Evolutionary conservation across 2,888 invertebrate genomes (phyloP).

Genomic region (Drosophila merina): DNA sequence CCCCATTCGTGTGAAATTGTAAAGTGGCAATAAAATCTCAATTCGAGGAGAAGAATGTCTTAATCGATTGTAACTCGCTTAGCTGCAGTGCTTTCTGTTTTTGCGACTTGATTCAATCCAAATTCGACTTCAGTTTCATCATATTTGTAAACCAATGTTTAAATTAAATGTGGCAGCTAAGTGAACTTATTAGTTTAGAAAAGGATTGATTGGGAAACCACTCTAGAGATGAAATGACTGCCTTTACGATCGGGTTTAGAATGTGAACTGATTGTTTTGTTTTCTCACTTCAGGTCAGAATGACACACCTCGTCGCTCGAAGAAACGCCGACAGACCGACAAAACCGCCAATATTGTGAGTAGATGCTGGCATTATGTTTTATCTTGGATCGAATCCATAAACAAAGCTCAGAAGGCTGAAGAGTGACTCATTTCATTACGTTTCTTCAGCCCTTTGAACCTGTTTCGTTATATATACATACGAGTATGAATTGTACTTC

Average conservation of each 20-base stretch:
- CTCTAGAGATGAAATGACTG: not conserved
- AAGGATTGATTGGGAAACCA: not conserved
- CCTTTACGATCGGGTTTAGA: not conserved
- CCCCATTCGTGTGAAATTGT: slow-evolving; percentile 18
- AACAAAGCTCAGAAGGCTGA: slow-evolving; percentile 48
- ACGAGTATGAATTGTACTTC: slow-evolving; percentile 6
- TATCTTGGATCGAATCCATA: slow-evolving; percentile 55
- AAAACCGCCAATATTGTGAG: slow-evolving; percentile 87
- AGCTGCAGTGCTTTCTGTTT: not conserved
- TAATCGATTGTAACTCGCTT: not conserved
- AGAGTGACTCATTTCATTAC: slow-evolving; percentile 56
- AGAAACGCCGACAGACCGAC: slow-evolving; percentile 87
- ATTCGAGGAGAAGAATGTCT: not conserved
- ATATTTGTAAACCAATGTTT: not conserved
- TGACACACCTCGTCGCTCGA: slow-evolving; percentile 84
- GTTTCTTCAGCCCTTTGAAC: not conserved
- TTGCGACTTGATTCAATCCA: not conserved
- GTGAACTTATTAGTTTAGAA: not conserved
- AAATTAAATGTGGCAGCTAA: not conserved
- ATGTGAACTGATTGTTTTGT: not conserved
- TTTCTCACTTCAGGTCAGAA: slow-evolving; percentile 68
- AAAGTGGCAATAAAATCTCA: slow-evolving; percentile 23
- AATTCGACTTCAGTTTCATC: not conserved
- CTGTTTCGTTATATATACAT: not conserved
- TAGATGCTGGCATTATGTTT: slow-evolving; percentile 73